These are phyloP conservation scores for Tenthredo notha DNA, from an alignment of 2,888 invertebrate species.

Conservation along the genomic window DNA sequence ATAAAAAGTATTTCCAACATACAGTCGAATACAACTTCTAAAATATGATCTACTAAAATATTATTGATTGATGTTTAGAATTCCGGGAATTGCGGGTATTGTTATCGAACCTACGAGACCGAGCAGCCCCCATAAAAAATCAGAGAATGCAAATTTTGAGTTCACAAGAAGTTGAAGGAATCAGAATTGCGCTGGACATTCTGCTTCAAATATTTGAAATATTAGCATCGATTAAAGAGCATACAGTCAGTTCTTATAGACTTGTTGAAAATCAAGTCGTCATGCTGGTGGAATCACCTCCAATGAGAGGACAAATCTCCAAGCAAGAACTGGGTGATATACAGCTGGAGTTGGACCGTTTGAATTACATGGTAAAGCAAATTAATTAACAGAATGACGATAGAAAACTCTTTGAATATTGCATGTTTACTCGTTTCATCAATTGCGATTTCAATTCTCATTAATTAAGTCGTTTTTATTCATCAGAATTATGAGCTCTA, in stretches of 20 bases:
- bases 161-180: constrained; percentile 16
- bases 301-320: constrained; percentile 32
- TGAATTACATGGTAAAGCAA: constrained; percentile 21
- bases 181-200: background rate
- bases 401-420: background rate
- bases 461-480: background rate
- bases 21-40: background rate
- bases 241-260: background rate
- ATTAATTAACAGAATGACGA: background rate
- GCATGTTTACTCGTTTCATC: background rate
- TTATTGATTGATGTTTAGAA: background rate
- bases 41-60: background rate
- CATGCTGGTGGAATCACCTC: background rate
- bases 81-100: background rate
- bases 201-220: background rate
- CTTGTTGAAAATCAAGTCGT: constrained; percentile 22
- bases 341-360: constrained; percentile 1
- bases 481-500: background rate
- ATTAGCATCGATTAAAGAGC: background rate
- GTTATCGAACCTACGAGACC: background rate
- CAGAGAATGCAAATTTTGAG: constrained; percentile 13
- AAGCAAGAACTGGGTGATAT: constrained; percentile 30
- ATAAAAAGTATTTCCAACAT: background rate
- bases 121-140: background rate
- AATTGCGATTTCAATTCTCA: background rate